Base-by-base conservation (phyloP, 1,140 invertebrate genomes). In the Tetraneura akinire region DNA sequence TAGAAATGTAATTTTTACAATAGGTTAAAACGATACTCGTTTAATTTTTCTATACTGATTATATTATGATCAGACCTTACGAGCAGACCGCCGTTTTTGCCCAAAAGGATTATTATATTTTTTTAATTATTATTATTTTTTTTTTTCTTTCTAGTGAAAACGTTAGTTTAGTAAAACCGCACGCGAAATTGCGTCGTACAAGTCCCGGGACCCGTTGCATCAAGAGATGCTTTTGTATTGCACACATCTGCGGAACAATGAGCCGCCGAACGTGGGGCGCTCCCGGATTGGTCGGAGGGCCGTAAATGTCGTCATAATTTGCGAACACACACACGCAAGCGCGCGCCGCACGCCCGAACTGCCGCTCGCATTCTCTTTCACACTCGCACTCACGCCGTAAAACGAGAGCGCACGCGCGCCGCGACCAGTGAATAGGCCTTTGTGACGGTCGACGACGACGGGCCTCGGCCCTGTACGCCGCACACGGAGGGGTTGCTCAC, bases 241-340 rank as follows among this genome's bases (percentile, higher is more conserved):
- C 73, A 60, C 73, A 76, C 73, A 45, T 37, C 73, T 60, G 73
- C 73, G 51, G 73, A 57, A 76, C 73, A 76, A 76, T 60, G 51
- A 74, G 53, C 71, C n/a, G n/a, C 60, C 53, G 51, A n/a, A 76
- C 29, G 53, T 26, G 51, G 71, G 53, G 71, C 32, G 73, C 32
- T 14, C 32, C 53, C 53, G 37, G 73, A 76, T 76, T 60, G 73
- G 73, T 76, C 73, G 73, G 32, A 55, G 10, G 73, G 37, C 73
- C 53, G 73, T 76, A 76, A 76, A 76, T 60, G 73, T 76, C 73
- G 73, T 76, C 73, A 76, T 76, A 76, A 76, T 76, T 76, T 76
- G 55, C 73, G 51, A 76, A 60, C 21, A 23, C 13, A 32, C 29
- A 23, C 45, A 51, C 68, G 37, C 32, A 14, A n/a, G 70, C 26